A percentile compares a stretch with the other conserved stretches of the same genome.
These are phyloP conservation scores for Phoenicopterus ruber DNA, from an alignment of 2,113 vertebrate species.

Conservation along the genomic window DNA sequence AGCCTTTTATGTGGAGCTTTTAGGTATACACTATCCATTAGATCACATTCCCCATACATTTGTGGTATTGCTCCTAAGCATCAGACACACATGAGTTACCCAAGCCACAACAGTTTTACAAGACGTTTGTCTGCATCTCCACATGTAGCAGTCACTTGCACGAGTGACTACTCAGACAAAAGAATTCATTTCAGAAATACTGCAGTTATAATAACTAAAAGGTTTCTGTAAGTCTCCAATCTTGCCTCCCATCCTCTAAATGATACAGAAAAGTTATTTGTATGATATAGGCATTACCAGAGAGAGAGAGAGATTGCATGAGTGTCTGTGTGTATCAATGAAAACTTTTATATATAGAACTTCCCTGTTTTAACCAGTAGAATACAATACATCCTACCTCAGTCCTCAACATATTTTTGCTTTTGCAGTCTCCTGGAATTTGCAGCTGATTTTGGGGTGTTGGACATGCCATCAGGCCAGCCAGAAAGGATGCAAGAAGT, in stretches of 20 bases:
- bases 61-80: neutral
- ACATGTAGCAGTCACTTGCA: neutral
- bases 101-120: neutral
- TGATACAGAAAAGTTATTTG: neutral
- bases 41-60: neutral
- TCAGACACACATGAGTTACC: neutral
- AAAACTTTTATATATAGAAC: neutral
- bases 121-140: neutral
- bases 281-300: neutral
- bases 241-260: neutral
- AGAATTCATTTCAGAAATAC: neutral
- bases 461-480: neutral
- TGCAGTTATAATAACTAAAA: neutral
- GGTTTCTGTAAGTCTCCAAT: neutral
- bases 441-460: neutral
- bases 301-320: too few species aligned
- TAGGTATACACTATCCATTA: neutral
- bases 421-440: neutral
- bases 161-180: neutral
- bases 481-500: neutral
- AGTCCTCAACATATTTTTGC: neutral
- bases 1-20: conserved; percentile 5
- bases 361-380: neutral
- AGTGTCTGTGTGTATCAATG: neutral
- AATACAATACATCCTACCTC: neutral